Evolutionary conservation across 2,797 vertebrate genomes (phyloP).

Genomic region (Cyprinella venusta): DNA sequence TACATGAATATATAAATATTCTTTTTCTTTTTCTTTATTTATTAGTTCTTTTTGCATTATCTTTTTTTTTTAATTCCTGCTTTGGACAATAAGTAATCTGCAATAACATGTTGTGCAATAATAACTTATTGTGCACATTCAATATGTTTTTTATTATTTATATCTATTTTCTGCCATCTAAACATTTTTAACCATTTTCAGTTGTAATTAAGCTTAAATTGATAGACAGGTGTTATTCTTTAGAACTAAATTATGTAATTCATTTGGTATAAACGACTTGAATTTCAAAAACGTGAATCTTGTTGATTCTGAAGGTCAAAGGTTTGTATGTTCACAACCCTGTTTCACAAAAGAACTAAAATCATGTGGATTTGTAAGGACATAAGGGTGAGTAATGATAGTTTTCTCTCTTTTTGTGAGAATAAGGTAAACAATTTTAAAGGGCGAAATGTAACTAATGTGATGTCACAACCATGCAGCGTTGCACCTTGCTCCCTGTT

Average conservation of each 20-base stretch:
- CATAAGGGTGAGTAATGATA: background rate
- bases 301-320: background rate
- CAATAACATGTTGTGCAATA: background rate
- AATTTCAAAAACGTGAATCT: background rate
- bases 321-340: background rate
- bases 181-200: background rate
- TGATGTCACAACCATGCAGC: constrained; percentile 3
- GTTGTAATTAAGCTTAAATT: background rate
- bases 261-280: too few relatives aligned
- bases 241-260: background rate
- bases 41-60: background rate
- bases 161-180: background rate
- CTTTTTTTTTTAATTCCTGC: background rate
- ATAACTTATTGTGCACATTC: background rate
- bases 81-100: background rate
- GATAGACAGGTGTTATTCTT: background rate
- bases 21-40: too few relatives aligned
- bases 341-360: background rate
- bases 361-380: background rate
- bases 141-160: background rate
- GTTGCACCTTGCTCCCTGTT: constrained; percentile 21
- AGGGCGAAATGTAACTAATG: background rate
- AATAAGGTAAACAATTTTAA: background rate
- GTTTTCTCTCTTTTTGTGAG: background rate
- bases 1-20: too few relatives aligned